Evolutionary conservation across 2,113 vertebrate species (phyloP).

Genomic region (Lagenorhynchus albirostris): DNA sequence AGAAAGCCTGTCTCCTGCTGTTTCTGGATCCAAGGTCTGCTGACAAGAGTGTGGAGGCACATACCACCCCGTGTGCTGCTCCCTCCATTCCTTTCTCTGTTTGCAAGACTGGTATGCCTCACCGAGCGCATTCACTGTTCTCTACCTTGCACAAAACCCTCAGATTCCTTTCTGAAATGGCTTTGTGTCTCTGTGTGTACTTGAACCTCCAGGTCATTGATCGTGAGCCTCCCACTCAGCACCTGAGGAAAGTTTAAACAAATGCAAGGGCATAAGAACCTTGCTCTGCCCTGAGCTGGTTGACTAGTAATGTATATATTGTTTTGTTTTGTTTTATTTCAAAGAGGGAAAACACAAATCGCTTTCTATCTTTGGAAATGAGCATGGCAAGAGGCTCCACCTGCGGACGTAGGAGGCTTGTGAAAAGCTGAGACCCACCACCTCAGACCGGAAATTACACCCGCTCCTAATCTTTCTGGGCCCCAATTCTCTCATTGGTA

Average conservation of each 20-base stretch:
- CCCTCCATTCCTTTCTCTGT: constrained; percentile 19
- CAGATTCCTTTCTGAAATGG: constrained; percentile 49
- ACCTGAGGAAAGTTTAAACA: constrained; percentile 44
- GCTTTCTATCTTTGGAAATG: not conserved
- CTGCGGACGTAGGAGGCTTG: not conserved
- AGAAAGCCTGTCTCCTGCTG: not conserved
- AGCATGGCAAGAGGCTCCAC: not conserved
- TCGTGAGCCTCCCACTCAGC: not conserved
- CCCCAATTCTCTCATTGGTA: not conserved
- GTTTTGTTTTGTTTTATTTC: not conserved
- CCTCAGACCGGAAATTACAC: not conserved
- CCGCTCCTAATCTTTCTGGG: not conserved
- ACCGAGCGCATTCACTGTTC: not conserved
- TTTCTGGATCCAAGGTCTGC: not conserved
- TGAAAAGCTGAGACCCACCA: not conserved
- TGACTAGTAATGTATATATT: not conserved
- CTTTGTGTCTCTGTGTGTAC: constrained; percentile 42
- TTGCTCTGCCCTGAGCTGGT: not conserved
- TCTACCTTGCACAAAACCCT: constrained; percentile 36
- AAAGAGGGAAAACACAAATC: not conserved
- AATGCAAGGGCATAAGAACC: not conserved
- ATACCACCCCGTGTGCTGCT: not conserved
- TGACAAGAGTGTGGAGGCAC: not conserved
- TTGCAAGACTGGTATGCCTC: constrained; percentile 39
- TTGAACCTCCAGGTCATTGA: not conserved